Evolutionary conservation across 2,797 vertebrate genomes (phyloP).

Genomic region (Alfaro cultratus): DNA sequence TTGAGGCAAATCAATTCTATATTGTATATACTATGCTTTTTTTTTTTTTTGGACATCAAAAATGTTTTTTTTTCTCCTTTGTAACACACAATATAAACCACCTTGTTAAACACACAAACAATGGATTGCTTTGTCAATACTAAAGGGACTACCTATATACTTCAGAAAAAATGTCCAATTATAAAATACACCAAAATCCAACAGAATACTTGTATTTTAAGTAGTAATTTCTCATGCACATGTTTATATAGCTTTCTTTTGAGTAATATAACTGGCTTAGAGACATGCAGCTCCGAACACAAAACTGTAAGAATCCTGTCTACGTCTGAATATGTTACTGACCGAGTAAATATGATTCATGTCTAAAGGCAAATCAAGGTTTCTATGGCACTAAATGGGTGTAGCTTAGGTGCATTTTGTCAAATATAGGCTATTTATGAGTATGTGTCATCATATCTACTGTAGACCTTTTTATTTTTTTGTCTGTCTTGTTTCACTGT

Average conservation of each 20-base stretch:
- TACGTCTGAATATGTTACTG: constrained; percentile 68
- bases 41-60: constrained; percentile 68
- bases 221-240: constrained; percentile 71
- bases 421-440: constrained; percentile 76
- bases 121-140: constrained; percentile 74
- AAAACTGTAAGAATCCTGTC: constrained; percentile 66
- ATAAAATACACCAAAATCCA: constrained; percentile 63
- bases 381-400: constrained; percentile 84
- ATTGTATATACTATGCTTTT: constrained; percentile 65
- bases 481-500: constrained; percentile 63
- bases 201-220: constrained; percentile 66
- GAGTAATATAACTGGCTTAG: constrained; percentile 57
- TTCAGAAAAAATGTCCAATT: constrained; percentile 66
- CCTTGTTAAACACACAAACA: constrained; percentile 59
- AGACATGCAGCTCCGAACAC: constrained; percentile 69
- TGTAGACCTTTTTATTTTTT: constrained; percentile 57
- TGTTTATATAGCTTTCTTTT: constrained; percentile 48
- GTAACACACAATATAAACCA: constrained; percentile 66
- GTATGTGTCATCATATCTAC: constrained; percentile 68
- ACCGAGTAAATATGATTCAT: constrained; percentile 72
- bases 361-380: constrained; percentile 84
- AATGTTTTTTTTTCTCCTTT: constrained; percentile 39
- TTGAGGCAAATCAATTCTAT: constrained; percentile 76
- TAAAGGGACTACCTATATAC: constrained; percentile 60
- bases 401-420: constrained; percentile 79